Base-by-base conservation (phyloP, 2,888 invertebrate species). In the Agonopterix alstromeriana region DNA sequence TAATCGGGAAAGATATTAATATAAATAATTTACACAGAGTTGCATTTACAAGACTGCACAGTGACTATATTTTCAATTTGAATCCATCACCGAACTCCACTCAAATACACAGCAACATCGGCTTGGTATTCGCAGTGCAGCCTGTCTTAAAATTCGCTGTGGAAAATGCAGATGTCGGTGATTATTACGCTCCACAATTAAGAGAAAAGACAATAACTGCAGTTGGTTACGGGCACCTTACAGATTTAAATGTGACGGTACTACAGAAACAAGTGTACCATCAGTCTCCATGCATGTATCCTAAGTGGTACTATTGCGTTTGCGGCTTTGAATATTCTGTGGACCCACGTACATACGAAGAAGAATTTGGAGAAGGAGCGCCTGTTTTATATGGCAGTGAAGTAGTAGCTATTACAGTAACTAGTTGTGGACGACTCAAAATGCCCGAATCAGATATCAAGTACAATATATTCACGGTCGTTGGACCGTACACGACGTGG, bases 281-380 rank as follows among this genome's bases (percentile, higher is more conserved):
- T 27, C 75, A 79, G 51, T 61, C 61, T 2, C 65, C 77, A 0
- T 85, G 85, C 55, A 53, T 57, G 12, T 77, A 79, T 54, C 75
- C 81, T 0, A 75, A 71, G 52, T 83, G 82, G 82, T 76, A 75
- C 53, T 80, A 83, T 52, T 81, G 78, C 53, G 56, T 82, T 11
- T 84, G 84, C 50, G 84, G 82, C 35, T 56, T 64, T 12, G 78
- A 83, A 58, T 56, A 63, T 36, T 49, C 61, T 2, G 48, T 52
- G 5, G 45, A 48, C 4, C 12, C 3, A 0, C 9, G 43, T 42
- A 69, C 67, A 2, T 70, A 76, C 52, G 60, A 57, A 3, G 49
- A 56, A 0, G 56, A 69, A 43, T 82, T 82, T 51, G 82, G 82
- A 1, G 65, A 70, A 47, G 84, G 84, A n/a, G 77, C 65, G 1